Evolutionary conservation across 2,113 vertebrate genomes (phyloP), one percentile per base, ranked within the genome.

Genomic region (Erythrolamprus reginae): DNA sequence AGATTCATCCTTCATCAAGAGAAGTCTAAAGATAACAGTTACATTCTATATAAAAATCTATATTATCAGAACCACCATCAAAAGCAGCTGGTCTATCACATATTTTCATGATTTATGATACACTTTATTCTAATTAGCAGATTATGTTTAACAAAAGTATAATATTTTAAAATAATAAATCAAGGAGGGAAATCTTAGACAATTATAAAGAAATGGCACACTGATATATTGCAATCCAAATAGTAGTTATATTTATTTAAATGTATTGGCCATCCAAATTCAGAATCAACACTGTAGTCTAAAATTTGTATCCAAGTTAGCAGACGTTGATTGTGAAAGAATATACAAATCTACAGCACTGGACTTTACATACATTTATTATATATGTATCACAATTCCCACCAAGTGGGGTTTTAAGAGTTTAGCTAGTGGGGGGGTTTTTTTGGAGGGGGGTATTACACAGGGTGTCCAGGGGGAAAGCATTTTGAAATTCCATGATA

Each of bases 1-100:
- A 83, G 97, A 97, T 94, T 99, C 98, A 93, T 99, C 99, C 93
- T 98, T 98, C 96, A 98, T 95, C 93, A 99, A 97, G 91, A 99
- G 97, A 94, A 98, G 95, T 90, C 98, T 99, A 93, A 91, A 85
- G 95, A 92, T 94, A 84, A 3, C 8, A n/a, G 90, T 47, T 33
- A 1, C 0, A 42, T 88, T 65, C 70, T 91, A 28, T 2, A 84
- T 82, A 91, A 0, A 3, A 87, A 0, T 88, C 42, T 52, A 91
- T 3, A 26, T 51, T 8, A 88, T 48, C 10, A 89, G 1, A 90
- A 17, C 0, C 50, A 84, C 0, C 3, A 84, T 42, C 5, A 48
- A 90, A 88, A 61, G 28, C 42, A 88, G 53, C 0, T 0, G 3
- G 1, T 45, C 70, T n/a, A 84, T 28, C 61, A 65, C 10, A 1